Base-by-base conservation (phyloP, 2,888 invertebrate genomes). In the Colostygia pectinataria region DNA sequence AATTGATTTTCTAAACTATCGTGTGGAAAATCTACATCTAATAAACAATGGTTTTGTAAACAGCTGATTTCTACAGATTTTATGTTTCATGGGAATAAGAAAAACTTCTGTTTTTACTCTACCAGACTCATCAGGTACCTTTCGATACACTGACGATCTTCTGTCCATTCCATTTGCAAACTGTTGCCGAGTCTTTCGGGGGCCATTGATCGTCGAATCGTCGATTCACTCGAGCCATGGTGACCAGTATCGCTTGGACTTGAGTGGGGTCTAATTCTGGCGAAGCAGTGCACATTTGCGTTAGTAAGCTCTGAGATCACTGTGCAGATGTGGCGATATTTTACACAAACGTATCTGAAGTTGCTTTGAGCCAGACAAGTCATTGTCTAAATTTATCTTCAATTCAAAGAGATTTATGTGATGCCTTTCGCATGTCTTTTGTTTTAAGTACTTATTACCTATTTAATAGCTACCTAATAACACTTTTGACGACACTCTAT, bases 241-340 rank as follows among this genome's bases (percentile, higher is more conserved):
- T 88, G 53, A 80, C 77, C 78, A 84, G 65, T 55, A 89, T 86
- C 59, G 86, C 88, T 71, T 81, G 77, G 63, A 87, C 74, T 81
- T 89, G 87, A 58, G 79, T 83, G 48, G 79, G 76, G 59, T 88
- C 80, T 80, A 89, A 68, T 65, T 88, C 88, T 89, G 87, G 74
- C 72, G 73, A 84, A 83, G 84, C 84, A 73, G 61, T 65, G 59
- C 63, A 54, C 28, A 63, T 77, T 73, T 53, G 74, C 71, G 67
- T 86, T 83, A 85, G 69, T 77, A 80, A 77, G 80, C 79, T 44
- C 18, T 44, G 33, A 20, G 32, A 32, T 39, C 23, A 31, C 28
- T 20, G 28, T 41, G 42, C 53, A 53, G 41, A 47, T 43, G 34
- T 36, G 18, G 4, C 5, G 18, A 10, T 20, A 20, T 32, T 36